A percentile compares a stretch with the other conserved stretches of the same genome.
Evolutionary conservation across 1,140 invertebrate genomes (phyloP).

Genomic region (Aphelinus atriplicis): DNA sequence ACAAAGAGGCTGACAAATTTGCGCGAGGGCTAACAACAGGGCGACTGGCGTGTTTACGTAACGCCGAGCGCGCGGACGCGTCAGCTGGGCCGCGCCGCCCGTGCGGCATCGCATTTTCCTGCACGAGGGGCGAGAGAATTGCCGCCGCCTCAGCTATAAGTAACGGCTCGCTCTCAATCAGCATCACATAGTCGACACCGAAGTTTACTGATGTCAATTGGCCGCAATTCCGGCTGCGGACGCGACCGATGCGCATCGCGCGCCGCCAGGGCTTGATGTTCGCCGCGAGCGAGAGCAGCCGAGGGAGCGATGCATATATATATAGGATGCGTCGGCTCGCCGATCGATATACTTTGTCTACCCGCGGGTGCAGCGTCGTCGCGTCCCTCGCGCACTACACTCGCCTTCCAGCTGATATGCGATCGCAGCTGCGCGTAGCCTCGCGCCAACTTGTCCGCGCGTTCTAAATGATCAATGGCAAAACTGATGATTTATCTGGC

Average conservation of each 20-base stretch:
- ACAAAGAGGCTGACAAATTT: too few species aligned
- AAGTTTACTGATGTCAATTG: constrained; percentile 2
- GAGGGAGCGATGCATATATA: background rate
- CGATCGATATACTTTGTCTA: constrained; percentile 23
- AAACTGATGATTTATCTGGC: too few species aligned
- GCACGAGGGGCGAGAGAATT: too few species aligned
- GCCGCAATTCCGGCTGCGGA: background rate
- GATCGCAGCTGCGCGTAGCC: constrained; percentile 3
- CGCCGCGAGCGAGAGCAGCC: too few species aligned
- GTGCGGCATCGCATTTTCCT: too few species aligned
- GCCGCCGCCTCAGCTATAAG: too few species aligned
- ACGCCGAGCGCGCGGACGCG: background rate
- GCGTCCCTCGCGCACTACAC: too few species aligned
- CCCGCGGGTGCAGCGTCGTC: background rate
- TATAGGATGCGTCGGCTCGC: background rate
- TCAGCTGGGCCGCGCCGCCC: too few species aligned
- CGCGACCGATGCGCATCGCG: background rate
- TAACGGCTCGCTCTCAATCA: too few species aligned
- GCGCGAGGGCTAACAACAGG: too few species aligned
- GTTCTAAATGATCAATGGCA: too few species aligned
- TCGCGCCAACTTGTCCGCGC: too few species aligned
- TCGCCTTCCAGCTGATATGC: background rate
- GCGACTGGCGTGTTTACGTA: background rate
- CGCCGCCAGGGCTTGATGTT: background rate
- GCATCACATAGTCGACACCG: background rate